A percentile compares a stretch with the other conserved stretches of the same genome.
phyloP scores from a whole-genome alignment of 1,140 invertebrate genomes.

The Holcopasites calliopsidis region DNA sequence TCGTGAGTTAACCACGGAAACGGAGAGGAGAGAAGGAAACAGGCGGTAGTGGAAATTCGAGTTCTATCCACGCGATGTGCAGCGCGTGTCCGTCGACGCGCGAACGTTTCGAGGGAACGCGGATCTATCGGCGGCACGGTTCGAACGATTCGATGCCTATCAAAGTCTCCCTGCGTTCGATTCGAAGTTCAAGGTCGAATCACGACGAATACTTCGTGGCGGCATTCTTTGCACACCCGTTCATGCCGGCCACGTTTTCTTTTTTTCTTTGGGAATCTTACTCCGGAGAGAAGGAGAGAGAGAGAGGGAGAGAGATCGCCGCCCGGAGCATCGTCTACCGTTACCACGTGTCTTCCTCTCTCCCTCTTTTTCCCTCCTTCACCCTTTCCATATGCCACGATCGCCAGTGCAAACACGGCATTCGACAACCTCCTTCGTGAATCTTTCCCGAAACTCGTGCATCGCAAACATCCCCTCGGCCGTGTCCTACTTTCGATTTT shows the following conservation, averaged over 20 bases:
- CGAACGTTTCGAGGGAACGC: no score
- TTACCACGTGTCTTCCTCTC: conserved; percentile 63
- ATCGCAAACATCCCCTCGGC: conserved; percentile 13
- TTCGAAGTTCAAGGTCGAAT: conserved; percentile 57
- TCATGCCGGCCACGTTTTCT: conserved; percentile 26
- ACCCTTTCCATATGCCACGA: conserved; percentile 30
- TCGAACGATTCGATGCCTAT: not conserved
- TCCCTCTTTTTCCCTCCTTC: conserved; percentile 1
- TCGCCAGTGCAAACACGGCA: conserved; percentile 52
- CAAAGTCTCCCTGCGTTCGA: conserved; percentile 32
- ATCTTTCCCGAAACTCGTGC: conserved; percentile 16
- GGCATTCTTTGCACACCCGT: conserved; percentile 50
- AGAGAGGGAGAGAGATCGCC: conserved; percentile 54
- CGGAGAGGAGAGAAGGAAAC: not conserved
- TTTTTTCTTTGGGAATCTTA: conserved; percentile 51
- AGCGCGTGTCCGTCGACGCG: no score
- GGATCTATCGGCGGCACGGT: no score
- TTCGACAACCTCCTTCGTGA: conserved; percentile 37
- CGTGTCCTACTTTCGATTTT: not conserved
- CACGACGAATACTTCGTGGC: conserved; percentile 47
- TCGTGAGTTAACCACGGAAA: conserved; percentile 9
- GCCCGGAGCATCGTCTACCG: conserved; percentile 70
- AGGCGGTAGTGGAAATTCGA: not conserved
- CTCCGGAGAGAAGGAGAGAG: conserved; percentile 1
- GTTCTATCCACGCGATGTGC: no score